phyloP scores from a whole-genome alignment of 2,113 vertebrate genomes.

The Pachycephala philippinensis region DNA sequence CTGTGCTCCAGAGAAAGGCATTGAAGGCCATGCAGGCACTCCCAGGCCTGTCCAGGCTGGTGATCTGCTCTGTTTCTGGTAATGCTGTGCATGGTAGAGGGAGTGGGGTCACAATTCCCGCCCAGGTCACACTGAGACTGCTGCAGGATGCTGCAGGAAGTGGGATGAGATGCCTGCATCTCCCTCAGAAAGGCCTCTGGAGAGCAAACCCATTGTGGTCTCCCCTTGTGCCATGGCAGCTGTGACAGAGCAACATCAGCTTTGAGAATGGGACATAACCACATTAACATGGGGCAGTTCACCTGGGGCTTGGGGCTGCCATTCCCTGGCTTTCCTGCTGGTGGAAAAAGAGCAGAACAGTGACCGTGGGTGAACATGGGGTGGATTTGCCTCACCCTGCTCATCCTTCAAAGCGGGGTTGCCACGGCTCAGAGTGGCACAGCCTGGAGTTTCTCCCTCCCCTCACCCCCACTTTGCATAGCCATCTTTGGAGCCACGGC shows the following conservation, averaged over 20 bases:
- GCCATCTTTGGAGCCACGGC: background rate
- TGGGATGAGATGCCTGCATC: background rate
- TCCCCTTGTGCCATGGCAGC: no score
- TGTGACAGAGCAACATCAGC: background rate
- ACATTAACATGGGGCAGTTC: fast-evolving
- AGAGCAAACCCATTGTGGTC: background rate
- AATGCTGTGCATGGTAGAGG: background rate
- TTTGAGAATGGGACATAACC: background rate
- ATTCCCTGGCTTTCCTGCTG: background rate
- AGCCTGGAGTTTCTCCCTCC: background rate
- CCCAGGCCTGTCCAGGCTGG: background rate
- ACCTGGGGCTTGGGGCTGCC: background rate
- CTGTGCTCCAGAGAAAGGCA: fast-evolving
- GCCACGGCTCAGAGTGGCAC: background rate
- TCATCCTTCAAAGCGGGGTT: background rate
- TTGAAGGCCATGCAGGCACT: fast-evolving
- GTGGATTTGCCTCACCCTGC: background rate
- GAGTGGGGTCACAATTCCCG: background rate
- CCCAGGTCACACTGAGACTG: background rate
- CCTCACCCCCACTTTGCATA: background rate
- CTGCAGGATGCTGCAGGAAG: background rate
- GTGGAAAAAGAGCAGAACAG: background rate
- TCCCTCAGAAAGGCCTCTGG: background rate
- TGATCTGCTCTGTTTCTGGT: background rate
- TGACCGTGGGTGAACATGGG: background rate